Conservation (phyloP, 2,113 vertebrate species). For the Crotalus helleri region DNA sequence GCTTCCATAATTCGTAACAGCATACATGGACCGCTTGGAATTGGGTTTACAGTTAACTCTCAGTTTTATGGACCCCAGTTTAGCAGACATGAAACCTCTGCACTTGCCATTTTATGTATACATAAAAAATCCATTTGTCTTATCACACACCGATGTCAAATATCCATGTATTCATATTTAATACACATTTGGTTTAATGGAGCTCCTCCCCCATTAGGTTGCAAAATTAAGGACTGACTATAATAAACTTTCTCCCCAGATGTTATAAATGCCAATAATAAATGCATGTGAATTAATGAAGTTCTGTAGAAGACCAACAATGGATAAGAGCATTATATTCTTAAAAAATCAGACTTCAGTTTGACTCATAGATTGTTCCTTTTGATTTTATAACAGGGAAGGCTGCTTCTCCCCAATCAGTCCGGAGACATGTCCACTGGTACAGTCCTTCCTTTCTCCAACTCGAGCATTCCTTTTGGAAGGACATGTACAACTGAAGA, state of each 20-base stretch:
- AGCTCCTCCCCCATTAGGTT: neutral
- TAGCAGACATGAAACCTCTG: neutral
- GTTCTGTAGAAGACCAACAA: neutral
- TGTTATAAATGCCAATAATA: neutral
- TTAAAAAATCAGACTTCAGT: constrained; percentile 1
- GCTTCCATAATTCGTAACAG: neutral
- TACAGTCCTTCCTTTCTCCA: constrained; percentile 82
- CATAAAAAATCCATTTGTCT: neutral
- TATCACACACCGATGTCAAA: neutral
- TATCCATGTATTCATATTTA: neutral
- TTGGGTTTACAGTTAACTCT: neutral
- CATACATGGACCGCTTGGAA: neutral
- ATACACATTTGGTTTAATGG: neutral
- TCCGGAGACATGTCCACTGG: constrained; percentile 81
- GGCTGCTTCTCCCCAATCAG: constrained; percentile 78
- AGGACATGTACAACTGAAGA: constrained; percentile 83
- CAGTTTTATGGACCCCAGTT: neutral
- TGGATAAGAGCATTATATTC: rapidly evolving
- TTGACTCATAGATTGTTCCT: neutral
- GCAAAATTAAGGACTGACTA: neutral
- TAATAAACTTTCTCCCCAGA: neutral
- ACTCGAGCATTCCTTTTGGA: constrained; percentile 80
- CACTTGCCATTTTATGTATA: neutral
- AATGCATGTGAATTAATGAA: constrained; percentile 11
- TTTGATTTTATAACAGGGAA: constrained; percentile 73